These are phyloP conservation scores for Drosophila borborema DNA, from an alignment of 2,888 invertebrate genomes.

Conservation along the genomic window DNA sequence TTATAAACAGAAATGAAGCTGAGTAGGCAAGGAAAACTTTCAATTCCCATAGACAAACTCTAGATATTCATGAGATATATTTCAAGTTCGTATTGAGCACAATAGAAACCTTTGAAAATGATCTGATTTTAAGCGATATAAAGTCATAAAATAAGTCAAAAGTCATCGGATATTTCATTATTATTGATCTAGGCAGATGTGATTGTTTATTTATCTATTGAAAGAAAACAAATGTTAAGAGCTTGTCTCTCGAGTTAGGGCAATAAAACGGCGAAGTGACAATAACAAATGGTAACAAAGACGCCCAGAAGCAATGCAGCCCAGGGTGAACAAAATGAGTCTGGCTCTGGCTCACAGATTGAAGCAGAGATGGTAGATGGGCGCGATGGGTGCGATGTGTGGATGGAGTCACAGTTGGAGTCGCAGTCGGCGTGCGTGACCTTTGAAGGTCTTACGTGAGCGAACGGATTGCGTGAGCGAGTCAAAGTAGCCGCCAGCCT, in stretches of 20 bases:
- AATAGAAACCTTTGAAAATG: not conserved
- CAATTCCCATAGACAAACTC: not conserved
- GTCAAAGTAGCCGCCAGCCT: constrained; percentile 44
- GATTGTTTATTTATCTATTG: not conserved
- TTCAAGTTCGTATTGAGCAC: not conserved
- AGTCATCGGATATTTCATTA: not conserved
- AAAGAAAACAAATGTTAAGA: not conserved
- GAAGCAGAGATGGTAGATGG: not conserved
- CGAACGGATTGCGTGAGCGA: constrained; percentile 58
- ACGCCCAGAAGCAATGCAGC: constrained; percentile 61
- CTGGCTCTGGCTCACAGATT: not conserved
- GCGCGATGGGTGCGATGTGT: not conserved
- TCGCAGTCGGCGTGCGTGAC: constrained; percentile 56
- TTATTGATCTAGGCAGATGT: constrained; percentile 1
- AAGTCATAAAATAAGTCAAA: constrained; percentile 4
- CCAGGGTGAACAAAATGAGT: constrained; percentile 19
- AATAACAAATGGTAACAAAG: constrained; percentile 34
- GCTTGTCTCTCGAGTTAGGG: constrained; percentile 14
- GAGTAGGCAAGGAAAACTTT: not conserved
- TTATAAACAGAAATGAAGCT: not conserved
- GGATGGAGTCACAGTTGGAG: constrained; percentile 10
- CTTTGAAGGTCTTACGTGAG: constrained; percentile 80
- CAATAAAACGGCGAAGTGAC: constrained; percentile 16
- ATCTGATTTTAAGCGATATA: not conserved
- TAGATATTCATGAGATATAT: not conserved